These are phyloP conservation scores for Eurystomus gularis DNA, from an alignment of 2,113 vertebrate genomes.

Conservation along the genomic window DNA sequence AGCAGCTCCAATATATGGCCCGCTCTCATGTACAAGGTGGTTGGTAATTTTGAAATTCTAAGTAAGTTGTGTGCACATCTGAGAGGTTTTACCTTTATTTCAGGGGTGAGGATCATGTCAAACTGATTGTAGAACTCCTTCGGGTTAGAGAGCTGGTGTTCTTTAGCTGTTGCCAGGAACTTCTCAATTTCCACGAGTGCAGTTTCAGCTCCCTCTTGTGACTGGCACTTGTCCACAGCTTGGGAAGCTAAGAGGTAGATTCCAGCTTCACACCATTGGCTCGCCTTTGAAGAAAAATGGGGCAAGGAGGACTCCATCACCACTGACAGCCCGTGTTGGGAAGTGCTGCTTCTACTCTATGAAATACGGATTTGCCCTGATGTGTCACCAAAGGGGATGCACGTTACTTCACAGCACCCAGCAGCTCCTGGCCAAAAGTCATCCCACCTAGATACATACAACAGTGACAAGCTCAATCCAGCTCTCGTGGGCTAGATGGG, in stretches of 20 bases:
- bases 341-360: not conserved
- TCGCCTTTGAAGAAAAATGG: slow-evolving; percentile 78
- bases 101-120: slow-evolving; percentile 84
- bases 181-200: slow-evolving; percentile 87
- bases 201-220: slow-evolving; percentile 91
- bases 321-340: not conserved
- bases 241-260: slow-evolving; percentile 95
- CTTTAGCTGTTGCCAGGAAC: slow-evolving; percentile 83
- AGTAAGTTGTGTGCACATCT: not conserved
- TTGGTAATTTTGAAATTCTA: not conserved
- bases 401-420: not conserved
- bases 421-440: not conserved
- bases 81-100: slow-evolving; percentile 81
- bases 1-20: not conserved
- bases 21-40: not conserved
- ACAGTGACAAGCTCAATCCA: not conserved
- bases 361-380: not conserved
- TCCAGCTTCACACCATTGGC: slow-evolving; percentile 91
- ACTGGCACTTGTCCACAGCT: slow-evolving; percentile 95
- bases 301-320: not conserved
- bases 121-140: slow-evolving; percentile 90
- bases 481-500: not conserved
- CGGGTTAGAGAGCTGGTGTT: slow-evolving; percentile 81
- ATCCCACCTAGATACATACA: not conserved
- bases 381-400: not conserved